Percentiles rank a stretch among this genome's conserved stretches.
phyloP scores from a whole-genome alignment of 2,797 vertebrate genomes.

The Sternotherus odoratus region DNA sequence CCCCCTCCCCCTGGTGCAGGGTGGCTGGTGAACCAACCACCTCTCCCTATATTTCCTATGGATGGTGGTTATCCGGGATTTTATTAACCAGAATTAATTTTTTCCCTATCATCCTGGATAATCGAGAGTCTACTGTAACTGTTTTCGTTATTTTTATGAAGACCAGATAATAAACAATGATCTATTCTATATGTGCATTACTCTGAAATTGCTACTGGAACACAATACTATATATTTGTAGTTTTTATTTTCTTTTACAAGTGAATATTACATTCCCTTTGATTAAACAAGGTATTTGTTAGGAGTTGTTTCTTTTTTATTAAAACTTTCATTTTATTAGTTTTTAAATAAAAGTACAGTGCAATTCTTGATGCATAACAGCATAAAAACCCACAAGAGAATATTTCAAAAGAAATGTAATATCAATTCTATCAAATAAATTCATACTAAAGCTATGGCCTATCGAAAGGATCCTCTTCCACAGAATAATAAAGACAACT shows the following conservation, averaged over 20 bases:
- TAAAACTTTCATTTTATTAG: conserved; percentile 13
- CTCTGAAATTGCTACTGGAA: background rate
- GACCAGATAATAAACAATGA: background rate
- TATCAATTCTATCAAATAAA: conserved; percentile 36
- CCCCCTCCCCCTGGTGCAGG: no score
- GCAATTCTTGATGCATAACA: background rate
- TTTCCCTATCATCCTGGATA: no score
- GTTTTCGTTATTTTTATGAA: background rate
- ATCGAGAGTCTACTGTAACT: no score
- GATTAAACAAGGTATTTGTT: conserved; percentile 1
- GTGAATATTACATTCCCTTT: background rate
- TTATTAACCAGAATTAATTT: no score
- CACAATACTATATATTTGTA: background rate
- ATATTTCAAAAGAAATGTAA: conserved; percentile 53
- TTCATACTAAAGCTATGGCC: conserved; percentile 1
- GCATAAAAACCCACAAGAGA: conserved; percentile 5
- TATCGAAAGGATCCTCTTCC: background rate
- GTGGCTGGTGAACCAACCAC: no score
- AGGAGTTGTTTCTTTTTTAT: background rate
- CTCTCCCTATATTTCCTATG: no score
- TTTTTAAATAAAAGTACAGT: background rate
- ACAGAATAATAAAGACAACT: conserved; percentile 2
- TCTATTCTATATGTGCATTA: background rate
- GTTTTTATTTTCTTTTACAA: background rate
- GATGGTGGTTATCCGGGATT: no score